Evolutionary conservation across 35 echinoderm and acorn worm species (phyloP).

Genomic region (Amphiura filiformis): DNA sequence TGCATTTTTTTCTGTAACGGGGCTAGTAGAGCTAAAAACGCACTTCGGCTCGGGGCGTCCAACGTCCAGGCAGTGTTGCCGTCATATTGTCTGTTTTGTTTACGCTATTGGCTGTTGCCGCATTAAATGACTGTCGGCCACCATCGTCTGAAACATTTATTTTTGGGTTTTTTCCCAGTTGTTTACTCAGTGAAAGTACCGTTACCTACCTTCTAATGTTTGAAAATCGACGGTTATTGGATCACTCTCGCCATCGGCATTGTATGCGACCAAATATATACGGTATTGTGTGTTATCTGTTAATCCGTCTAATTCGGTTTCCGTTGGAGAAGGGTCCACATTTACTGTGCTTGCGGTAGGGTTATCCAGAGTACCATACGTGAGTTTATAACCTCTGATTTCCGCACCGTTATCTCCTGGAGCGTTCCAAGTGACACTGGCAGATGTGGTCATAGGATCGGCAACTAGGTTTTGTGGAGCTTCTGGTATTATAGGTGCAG

Average conservation of each 20-base stretch:
- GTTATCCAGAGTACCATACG: background rate
- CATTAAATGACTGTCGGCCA: too few relatives aligned
- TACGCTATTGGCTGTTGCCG: too few relatives aligned
- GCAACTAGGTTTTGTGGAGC: background rate
- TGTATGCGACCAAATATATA: background rate
- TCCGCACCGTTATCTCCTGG: background rate
- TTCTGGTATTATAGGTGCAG: background rate
- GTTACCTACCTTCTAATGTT: background rate
- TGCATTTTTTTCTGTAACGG: too few relatives aligned
- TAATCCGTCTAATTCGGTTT: background rate
- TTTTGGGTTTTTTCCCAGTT: too few relatives aligned
- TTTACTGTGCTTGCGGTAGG: background rate
- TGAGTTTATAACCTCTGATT: background rate
- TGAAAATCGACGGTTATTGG: background rate
- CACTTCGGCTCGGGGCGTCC: too few relatives aligned
- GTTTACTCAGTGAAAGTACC: too few relatives aligned
- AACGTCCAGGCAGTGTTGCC: too few relatives aligned
- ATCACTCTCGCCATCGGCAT: background rate
- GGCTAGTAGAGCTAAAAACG: too few relatives aligned
- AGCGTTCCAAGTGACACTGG: background rate
- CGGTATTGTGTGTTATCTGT: background rate
- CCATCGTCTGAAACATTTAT: too few relatives aligned
- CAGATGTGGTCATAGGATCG: background rate
- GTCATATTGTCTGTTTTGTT: too few relatives aligned
- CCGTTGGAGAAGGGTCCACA: background rate